Conservation (phyloP, 2,888 invertebrate genomes). For the Macrophya annulata region DNA sequence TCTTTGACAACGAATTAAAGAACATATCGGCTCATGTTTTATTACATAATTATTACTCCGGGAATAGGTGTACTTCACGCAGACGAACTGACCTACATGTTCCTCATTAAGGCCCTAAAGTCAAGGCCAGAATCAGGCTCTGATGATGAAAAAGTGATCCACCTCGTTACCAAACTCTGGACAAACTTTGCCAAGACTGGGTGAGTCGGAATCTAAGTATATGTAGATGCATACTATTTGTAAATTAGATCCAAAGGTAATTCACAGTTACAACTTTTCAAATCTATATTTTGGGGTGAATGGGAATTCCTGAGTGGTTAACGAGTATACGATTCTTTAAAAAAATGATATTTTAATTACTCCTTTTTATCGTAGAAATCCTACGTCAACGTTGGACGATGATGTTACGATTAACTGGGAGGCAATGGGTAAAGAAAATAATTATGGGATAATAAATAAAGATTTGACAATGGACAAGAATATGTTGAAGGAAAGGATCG, state of each 20-base stretch:
- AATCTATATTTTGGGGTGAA: not conserved
- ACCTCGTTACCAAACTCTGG: constrained; percentile 79
- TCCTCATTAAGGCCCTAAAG: constrained; percentile 76
- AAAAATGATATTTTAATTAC: constrained; percentile 32
- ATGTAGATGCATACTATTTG: not conserved
- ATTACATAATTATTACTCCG: constrained; percentile 13
- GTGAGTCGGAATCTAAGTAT: constrained; percentile 69
- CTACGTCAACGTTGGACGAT: constrained; percentile 74
- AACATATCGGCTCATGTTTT: not conserved
- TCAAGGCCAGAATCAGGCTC: constrained; percentile 75
- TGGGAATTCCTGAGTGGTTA: not conserved
- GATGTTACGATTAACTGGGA: constrained; percentile 77
- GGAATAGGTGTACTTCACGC: constrained; percentile 79
- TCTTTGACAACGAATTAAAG: not conserved
- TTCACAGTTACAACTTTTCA: not conserved
- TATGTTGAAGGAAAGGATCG: constrained; percentile 75
- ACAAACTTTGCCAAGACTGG: constrained; percentile 80
- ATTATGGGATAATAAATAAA: constrained; percentile 77
- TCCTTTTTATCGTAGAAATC: constrained; percentile 74
- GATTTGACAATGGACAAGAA: constrained; percentile 71
- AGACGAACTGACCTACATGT: constrained; percentile 81
- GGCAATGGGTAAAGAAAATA: constrained; percentile 71
- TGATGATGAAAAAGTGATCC: constrained; percentile 74
- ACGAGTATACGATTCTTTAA: not conserved
- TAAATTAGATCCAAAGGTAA: not conserved